Base-by-base conservation (phyloP, 37 sponge, comb jelly and placozoan species). In the Ephydatia muelleri region DNA sequence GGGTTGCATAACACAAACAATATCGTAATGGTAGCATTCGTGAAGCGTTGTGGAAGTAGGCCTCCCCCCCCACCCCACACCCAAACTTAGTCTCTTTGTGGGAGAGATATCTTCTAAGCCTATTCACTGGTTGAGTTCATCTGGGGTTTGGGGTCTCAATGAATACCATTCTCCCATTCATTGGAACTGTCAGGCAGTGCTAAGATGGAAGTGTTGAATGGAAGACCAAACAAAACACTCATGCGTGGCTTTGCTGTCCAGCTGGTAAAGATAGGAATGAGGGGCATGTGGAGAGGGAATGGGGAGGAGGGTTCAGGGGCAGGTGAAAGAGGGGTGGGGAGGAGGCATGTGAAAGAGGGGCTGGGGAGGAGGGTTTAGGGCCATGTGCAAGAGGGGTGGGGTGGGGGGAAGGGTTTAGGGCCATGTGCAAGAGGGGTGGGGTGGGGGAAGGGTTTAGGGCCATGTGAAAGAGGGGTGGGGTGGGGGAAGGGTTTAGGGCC, bases 261-360 rank as follows among this genome's bases (percentile, higher is more conserved):
- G n/a, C n/a, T n/a, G n/a, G n/a, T n/a, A n/a, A n/a, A n/a, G n/a
- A n/a, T n/a, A n/a, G n/a, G 27, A 33, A 5, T 28, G 75, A 34
- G 75, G 75, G 21, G 28, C 11, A 29, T 71, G 21, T 28, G 72
- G 72, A 25, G 27, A 71, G 28, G 72, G 28, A 69, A 68, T n/a
- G n/a, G 71, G 33, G 71, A n/a, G 71, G 28, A 71, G 82, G 82
- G 13, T 19, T 36, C 38, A 28, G 38, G 3, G 34, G 27, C 22
- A 38, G 25, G 5, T 23, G 67, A 4, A 25, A 27, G 80, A 66
- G 35, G 36, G 34, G 34, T 25, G 67, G 4, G n/a, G 28, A 34
- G 82, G 72, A 23, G 64, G 65, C 2, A 72, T 5, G 82, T 26
- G 82, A 14, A 49, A 37, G 73, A 43, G 2, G n/a, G 49, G n/a